Conservation (phyloP, 2,113 vertebrate genomes). For the Sitta europaea region DNA sequence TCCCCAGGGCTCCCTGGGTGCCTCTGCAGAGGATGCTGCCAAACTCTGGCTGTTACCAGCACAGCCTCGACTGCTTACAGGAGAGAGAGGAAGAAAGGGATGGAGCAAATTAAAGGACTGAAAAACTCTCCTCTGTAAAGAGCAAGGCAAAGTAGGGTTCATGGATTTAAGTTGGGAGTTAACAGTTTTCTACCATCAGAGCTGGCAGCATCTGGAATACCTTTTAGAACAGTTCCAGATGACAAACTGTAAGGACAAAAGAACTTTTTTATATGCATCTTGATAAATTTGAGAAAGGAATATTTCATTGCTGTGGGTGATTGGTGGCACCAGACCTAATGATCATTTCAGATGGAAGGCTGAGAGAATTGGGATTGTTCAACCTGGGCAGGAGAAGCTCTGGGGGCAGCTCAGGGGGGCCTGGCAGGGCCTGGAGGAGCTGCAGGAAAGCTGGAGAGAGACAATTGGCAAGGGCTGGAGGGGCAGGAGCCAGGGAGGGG, state of each 20-base stretch:
- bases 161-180: neutral
- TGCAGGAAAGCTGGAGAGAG: neutral
- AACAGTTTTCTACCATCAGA: neutral
- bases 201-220: neutral
- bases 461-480: neutral
- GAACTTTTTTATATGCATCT: neutral
- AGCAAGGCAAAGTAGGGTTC: neutral
- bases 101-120: neutral
- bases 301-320: neutral
- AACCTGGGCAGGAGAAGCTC: neutral
- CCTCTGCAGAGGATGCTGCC: neutral
- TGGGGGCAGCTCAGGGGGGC: neutral
- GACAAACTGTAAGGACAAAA: neutral
- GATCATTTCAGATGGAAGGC: neutral
- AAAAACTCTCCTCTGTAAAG: neutral
- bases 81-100: neutral
- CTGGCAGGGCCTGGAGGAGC: neutral
- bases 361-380: accelerated
- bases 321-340: neutral
- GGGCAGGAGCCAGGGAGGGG: neutral
- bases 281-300: neutral
- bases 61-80: accelerated
- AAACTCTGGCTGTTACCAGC: neutral
- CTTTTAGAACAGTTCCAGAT: neutral
- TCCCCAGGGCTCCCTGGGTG: accelerated